Evolutionary conservation across 1,140 invertebrate genomes (phyloP).

Genomic region (Pseudoatta argentina): DNA sequence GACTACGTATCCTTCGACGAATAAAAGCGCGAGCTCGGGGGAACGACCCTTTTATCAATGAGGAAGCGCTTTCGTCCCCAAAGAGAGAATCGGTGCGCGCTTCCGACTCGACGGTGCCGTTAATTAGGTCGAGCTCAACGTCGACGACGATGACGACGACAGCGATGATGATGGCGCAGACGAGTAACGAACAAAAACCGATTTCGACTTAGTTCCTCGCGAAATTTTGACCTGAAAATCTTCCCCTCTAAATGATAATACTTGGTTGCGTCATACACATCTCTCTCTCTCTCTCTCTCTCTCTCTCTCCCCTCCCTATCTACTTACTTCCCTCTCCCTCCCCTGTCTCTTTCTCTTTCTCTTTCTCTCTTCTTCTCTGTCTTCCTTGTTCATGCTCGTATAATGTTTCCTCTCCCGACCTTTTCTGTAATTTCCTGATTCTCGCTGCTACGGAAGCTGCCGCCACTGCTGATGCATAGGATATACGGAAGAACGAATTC

Average conservation of each 20-base stretch:
- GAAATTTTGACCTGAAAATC: constrained; percentile 50
- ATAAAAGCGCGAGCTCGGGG: constrained; percentile 27
- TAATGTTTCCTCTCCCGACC: constrained; percentile 38
- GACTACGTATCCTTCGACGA: constrained; percentile 59
- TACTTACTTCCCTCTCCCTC: background rate
- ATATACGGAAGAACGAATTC: constrained; percentile 56
- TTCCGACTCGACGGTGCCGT: constrained; percentile 52
- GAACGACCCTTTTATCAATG: constrained; percentile 23
- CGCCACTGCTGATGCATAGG: constrained; percentile 42
- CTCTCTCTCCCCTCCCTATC: constrained; percentile 18
- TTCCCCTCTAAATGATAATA: constrained; percentile 59
- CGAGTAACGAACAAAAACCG: constrained; percentile 58
- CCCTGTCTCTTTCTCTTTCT: constrained; percentile 2
- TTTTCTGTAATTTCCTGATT: constrained; percentile 67
- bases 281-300: constrained; percentile 43
- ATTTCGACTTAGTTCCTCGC: constrained; percentile 51
- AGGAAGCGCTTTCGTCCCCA: constrained; percentile 26
- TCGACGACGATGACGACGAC: constrained; percentile 17
- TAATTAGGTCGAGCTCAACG: constrained; percentile 48
- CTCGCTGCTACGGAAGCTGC: constrained; percentile 48
- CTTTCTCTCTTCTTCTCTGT: constrained; percentile 8
- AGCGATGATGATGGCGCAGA: constrained; percentile 13
- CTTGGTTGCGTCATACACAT: constrained; percentile 59
- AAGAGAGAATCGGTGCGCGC: constrained; percentile 49
- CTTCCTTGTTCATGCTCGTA: constrained; percentile 34